phyloP scores from a whole-genome alignment of 2,888 invertebrate genomes.

The Diarsia dahlii region DNA sequence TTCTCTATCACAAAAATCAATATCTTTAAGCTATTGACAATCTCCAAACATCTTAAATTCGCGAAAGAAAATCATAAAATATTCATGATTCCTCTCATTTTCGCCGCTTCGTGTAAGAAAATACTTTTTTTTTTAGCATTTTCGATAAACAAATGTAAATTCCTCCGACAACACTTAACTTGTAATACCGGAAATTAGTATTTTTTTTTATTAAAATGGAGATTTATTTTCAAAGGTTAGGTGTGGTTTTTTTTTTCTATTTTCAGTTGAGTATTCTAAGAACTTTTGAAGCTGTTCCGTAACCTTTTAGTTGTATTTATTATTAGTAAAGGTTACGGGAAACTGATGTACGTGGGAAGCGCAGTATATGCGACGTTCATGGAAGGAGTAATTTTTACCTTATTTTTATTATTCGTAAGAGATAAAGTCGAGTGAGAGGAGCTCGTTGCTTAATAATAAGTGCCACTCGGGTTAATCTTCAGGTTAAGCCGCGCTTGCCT shows the following conservation, averaged over 20 bases:
- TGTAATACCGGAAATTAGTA: constrained; percentile 57
- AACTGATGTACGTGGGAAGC: background rate
- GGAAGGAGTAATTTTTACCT: too few species aligned
- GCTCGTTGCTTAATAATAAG: too few species aligned
- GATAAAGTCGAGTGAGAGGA: too few species aligned
- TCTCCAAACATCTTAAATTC: constrained; percentile 38
- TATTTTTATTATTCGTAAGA: too few species aligned
- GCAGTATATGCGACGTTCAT: background rate
- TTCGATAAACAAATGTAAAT: constrained; percentile 60
- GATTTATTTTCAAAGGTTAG: constrained; percentile 21
- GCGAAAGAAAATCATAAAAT: constrained; percentile 50
- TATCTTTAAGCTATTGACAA: constrained; percentile 32
- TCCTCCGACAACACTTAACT: constrained; percentile 41
- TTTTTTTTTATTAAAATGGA: constrained; percentile 41
- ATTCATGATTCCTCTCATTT: constrained; percentile 43
- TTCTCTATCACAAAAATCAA: constrained; percentile 32
- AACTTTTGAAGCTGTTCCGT: background rate
- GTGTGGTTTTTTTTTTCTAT: background rate
- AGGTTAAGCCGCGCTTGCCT: too few species aligned
- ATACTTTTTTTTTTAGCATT: constrained; percentile 41
- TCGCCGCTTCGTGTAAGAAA: constrained; percentile 31
- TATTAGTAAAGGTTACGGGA: background rate
- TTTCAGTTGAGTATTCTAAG: background rate
- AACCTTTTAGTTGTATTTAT: background rate
- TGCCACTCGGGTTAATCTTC: too few species aligned